These are phyloP conservation scores for Notarius lentiginosus DNA, from an alignment of 2,113 vertebrate species.

Conservation along the genomic window DNA sequence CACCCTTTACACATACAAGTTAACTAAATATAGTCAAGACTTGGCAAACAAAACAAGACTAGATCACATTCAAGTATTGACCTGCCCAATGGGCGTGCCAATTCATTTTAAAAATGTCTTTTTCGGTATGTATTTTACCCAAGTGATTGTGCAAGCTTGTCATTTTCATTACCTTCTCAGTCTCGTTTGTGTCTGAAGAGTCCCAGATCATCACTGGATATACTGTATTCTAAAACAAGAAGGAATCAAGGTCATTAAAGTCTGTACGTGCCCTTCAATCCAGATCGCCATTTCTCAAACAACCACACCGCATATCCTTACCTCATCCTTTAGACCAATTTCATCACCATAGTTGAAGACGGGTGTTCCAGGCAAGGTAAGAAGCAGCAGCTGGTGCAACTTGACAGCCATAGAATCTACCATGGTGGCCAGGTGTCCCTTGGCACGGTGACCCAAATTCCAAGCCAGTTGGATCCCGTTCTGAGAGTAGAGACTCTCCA, in stretches of 20 bases:
- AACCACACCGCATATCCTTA: constrained; percentile 40
- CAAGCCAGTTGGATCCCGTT: constrained; percentile 64
- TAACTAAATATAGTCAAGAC: background rate
- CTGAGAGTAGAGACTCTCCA: constrained; percentile 60
- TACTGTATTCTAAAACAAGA: constrained; percentile 43
- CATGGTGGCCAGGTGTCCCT: constrained; percentile 69
- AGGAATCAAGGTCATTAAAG: constrained; percentile 1
- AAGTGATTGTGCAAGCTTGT: background rate
- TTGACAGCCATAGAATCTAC: constrained; percentile 55
- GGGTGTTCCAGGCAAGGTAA: constrained; percentile 81
- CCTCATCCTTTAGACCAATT: constrained; percentile 73
- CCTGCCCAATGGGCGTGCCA: background rate
- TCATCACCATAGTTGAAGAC: constrained; percentile 83
- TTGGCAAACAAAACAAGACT: background rate
- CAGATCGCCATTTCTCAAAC: background rate
- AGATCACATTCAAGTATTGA: background rate
- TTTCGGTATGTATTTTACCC: background rate
- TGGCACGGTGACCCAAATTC: constrained; percentile 61
- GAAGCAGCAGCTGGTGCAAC: constrained; percentile 76
- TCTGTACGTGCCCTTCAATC: background rate
- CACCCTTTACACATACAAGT: background rate
- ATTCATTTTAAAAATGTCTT: background rate
- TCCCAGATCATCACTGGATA: constrained; percentile 69
- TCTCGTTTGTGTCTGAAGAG: constrained; percentile 35
- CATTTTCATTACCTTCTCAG: constrained; percentile 58